Base-by-base conservation (phyloP, 2,113 vertebrate species). In the Lathamus discolor region DNA sequence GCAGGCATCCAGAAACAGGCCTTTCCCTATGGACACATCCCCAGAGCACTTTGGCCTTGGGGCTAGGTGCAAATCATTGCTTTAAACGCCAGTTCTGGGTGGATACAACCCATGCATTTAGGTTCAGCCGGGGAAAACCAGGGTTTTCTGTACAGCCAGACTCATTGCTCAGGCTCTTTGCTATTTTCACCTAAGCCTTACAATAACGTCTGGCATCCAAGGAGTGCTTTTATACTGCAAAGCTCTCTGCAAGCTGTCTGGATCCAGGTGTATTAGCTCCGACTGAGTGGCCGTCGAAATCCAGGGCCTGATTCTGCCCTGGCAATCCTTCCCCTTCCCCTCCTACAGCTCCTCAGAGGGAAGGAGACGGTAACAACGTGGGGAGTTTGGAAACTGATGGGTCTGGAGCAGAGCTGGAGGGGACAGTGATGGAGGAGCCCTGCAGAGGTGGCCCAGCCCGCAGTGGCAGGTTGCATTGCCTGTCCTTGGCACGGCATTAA, bases 131-230 rank as follows among this genome's bases (percentile, higher is more conserved):
- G 2, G 44, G 82, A 74, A 73, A 75, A 24, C 23, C 31, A 22
- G 7, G 29, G 12, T 2, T 37, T 81, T 74, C 35, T 94, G 64
- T 55, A 51, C 17, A 18, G 59, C 51, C 80, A 85, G 59, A 43
- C 49, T 70, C 43, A 63, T 91, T 89, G 72, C 68, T 93, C 75
- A 73, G 78, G 83, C 41, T 84, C 52, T 94, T 64, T 88, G 37
- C 63, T 90, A 73, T 93, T 96, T 95, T 95, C 91, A 95, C 86
- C 78, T 51, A 81, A 70, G 73, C 49, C 54, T 70, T 37, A 51
- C 44, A 92, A 66, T 48, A 92, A 69, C 0, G 3, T 61, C 79
- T 90, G 68, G 72, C 59, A 70, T 62, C 29, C 51, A 59, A 57
- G 35, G 68, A 88, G 22, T 12, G 27, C 61, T 89, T 73, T 87